A percentile compares a stretch with the other conserved stretches of the same genome.
phyloP scores from a whole-genome alignment of 1,140 invertebrate genomes.

The Drosophila ambigua region DNA sequence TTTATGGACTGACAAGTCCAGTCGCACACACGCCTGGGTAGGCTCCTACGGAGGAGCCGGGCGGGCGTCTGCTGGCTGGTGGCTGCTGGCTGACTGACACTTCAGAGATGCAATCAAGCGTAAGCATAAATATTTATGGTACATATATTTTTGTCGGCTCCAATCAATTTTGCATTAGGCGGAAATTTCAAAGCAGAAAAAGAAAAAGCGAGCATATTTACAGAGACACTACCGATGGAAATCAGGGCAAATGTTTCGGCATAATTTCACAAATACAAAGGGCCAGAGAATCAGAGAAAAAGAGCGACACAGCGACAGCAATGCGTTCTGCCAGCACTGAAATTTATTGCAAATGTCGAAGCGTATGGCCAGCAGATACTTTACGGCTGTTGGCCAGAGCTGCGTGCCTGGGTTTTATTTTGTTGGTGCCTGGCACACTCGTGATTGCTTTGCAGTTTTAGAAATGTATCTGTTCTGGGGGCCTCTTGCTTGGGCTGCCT shows the following conservation, averaged over 20 bases:
- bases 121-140: conserved; percentile 69
- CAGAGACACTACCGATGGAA: conserved; percentile 40
- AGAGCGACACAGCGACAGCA: conserved; percentile 16
- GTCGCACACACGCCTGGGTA: neutral
- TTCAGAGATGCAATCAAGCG: conserved; percentile 56
- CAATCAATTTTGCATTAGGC: conserved; percentile 81
- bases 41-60: neutral
- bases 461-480: conserved; percentile 29
- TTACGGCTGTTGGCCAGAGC: conserved; percentile 52
- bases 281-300: conserved; percentile 13
- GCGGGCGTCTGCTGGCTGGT: conserved; percentile 24
- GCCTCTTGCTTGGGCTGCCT: neutral
- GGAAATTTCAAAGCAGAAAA: conserved; percentile 29
- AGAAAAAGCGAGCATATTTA: conserved; percentile 33
- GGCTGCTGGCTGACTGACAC: conserved; percentile 38
- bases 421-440: conserved; percentile 44
- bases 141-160: conserved; percentile 59
- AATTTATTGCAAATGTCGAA: conserved; percentile 78
- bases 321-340: conserved; percentile 50
- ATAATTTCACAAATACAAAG: conserved; percentile 64
- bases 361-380: conserved; percentile 63
- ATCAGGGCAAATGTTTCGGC: conserved; percentile 56
- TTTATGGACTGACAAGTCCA: conserved; percentile 27
- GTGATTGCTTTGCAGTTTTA: conserved; percentile 81
- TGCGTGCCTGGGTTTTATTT: conserved; percentile 50